Evolutionary conservation across 2,113 vertebrate species (phyloP).

Genomic region (Leucoraja erinaceus): DNA sequence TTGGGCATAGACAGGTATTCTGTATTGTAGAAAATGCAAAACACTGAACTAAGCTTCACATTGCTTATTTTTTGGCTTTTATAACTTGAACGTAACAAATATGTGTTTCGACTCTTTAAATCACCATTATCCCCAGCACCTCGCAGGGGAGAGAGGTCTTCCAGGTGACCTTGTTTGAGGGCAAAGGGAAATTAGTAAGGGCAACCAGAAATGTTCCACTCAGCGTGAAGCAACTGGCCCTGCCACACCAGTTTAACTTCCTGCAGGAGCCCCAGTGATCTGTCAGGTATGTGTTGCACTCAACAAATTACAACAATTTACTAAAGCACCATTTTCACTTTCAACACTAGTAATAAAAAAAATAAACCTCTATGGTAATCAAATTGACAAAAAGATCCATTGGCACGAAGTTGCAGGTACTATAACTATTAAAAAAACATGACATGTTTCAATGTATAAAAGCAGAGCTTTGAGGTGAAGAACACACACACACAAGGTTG

Average conservation of each 20-base stretch:
- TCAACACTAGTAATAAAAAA: conserved; percentile 30
- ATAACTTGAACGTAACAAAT: background rate
- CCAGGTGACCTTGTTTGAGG: too few species aligned
- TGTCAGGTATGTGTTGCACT: background rate
- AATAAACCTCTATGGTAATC: conserved; percentile 25
- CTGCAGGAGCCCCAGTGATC: background rate
- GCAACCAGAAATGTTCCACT: too few species aligned
- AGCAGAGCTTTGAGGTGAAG: conserved; percentile 12
- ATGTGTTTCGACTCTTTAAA: background rate
- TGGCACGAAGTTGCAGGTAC: background rate
- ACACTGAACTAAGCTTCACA: background rate
- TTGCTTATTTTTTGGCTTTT: background rate
- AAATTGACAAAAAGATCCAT: conserved; percentile 6
- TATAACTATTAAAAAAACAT: conserved; percentile 12
- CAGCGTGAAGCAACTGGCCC: too few species aligned
- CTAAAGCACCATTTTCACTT: conserved; percentile 15
- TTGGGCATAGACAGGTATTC: background rate
- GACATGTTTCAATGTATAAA: conserved; percentile 26
- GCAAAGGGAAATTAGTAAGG: too few species aligned
- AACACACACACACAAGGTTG: background rate
- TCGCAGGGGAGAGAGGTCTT: too few species aligned
- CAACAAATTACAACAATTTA: conserved; percentile 22
- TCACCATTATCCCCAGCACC: too few species aligned
- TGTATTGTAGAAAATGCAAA: background rate
- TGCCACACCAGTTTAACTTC: too few species aligned